Evolutionary conservation across 2,888 invertebrate species (phyloP).

Genomic region (Phlogophora meticulosa): DNA sequence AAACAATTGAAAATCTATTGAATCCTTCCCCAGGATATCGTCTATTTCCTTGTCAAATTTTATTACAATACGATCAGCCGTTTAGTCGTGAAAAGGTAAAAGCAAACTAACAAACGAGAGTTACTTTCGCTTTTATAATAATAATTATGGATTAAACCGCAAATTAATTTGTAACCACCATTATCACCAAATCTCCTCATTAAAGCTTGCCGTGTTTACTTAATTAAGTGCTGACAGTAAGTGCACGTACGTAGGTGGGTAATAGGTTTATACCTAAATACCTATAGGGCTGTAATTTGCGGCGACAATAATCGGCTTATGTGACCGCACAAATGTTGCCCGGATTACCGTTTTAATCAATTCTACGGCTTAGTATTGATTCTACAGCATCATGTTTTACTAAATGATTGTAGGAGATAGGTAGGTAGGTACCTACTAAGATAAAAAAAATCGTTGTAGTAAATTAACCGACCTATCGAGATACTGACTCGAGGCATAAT

Average conservation of each 20-base stretch:
- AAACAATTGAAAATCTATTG: too few species aligned
- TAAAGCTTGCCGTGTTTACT: slow-evolving; percentile 18
- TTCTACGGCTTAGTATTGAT: slow-evolving; percentile 5
- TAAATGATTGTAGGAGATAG: background rate
- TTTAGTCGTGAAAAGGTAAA: too few species aligned
- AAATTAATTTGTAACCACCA: slow-evolving; percentile 11
- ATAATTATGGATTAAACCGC: too few species aligned
- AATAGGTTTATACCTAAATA: background rate
- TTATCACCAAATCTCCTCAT: slow-evolving; percentile 6
- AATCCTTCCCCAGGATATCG: too few species aligned
- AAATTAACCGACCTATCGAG: too few species aligned
- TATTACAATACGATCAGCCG: too few species aligned
- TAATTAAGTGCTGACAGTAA: slow-evolving; percentile 11
- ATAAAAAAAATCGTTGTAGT: too few species aligned
- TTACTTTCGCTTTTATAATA: too few species aligned
- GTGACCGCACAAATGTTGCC: slow-evolving; percentile 16
- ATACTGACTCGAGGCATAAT: too few species aligned
- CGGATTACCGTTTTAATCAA: slow-evolving; percentile 15
- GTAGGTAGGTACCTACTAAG: too few species aligned
- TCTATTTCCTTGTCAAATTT: too few species aligned
- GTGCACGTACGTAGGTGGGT: background rate
- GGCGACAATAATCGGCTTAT: slow-evolving; percentile 43
- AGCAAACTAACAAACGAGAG: too few species aligned
- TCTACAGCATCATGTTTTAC: background rate
- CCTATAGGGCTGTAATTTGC: slow-evolving; percentile 29